A percentile compares a stretch with the other conserved stretches of the same genome.
phyloP scores from a whole-genome alignment of 2,797 vertebrate genomes.

The Chelon auratus region DNA sequence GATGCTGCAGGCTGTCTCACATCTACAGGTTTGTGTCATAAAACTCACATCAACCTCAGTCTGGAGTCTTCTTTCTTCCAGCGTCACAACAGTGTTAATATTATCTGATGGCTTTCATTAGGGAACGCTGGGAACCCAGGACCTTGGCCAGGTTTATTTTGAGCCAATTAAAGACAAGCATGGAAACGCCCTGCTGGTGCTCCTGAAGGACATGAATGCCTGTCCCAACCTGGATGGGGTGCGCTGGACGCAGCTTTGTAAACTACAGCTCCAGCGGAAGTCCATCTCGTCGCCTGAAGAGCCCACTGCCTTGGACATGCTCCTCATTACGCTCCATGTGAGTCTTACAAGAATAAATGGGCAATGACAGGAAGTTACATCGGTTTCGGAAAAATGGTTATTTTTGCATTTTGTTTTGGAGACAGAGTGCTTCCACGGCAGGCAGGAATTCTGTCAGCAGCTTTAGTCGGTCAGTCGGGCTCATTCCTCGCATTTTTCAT shows the following conservation, averaged over 20 bases:
- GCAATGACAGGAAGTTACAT: slow-evolving; percentile 9
- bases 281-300: slow-evolving; percentile 90
- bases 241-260: slow-evolving; percentile 89
- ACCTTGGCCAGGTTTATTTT: slow-evolving; percentile 91
- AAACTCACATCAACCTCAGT: not conserved
- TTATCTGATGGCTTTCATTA: slow-evolving; percentile 46
- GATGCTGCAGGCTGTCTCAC: slow-evolving; percentile 90
- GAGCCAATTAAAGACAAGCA: slow-evolving; percentile 94
- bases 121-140: slow-evolving; percentile 90
- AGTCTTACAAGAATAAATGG: slow-evolving; percentile 31
- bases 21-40: slow-evolving; percentile 85
- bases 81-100: not conserved
- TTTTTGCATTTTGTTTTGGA: slow-evolving; percentile 53
- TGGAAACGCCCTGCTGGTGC: slow-evolving; percentile 91
- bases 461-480: slow-evolving; percentile 43
- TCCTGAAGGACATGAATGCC: slow-evolving; percentile 89
- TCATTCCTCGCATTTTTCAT: slow-evolving; percentile 52
- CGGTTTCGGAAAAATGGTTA: slow-evolving; percentile 21
- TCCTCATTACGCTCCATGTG: slow-evolving; percentile 91
- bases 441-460: slow-evolving; percentile 34
- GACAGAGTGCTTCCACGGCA: slow-evolving; percentile 43
- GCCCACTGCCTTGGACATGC: slow-evolving; percentile 89
- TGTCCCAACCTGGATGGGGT: slow-evolving; percentile 87
- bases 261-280: slow-evolving; percentile 91
- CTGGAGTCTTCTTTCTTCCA: not conserved